Conservation (phyloP, 2,888 invertebrate genomes). For the Dysmachus trigonus region DNA sequence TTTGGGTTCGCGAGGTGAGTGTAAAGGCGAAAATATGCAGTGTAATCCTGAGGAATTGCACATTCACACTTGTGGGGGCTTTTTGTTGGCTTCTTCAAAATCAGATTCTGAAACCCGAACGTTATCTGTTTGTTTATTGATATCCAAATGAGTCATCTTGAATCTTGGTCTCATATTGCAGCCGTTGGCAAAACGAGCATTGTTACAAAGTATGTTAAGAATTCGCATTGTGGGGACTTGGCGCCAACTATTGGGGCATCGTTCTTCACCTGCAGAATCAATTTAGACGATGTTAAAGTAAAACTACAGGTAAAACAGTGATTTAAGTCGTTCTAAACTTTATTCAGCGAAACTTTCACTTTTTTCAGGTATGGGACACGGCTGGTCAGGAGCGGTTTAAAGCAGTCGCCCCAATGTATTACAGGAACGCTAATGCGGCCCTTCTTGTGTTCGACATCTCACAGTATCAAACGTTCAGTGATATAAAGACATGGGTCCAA, state of each 20-base stretch:
- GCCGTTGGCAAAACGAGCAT: conserved; percentile 93
- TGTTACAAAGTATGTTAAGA: conserved; percentile 82
- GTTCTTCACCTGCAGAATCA: conserved; percentile 86
- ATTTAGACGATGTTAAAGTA: conserved; percentile 74
- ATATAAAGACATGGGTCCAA: conserved; percentile 87
- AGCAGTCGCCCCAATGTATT: conserved; percentile 95
- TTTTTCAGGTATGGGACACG: conserved; percentile 64
- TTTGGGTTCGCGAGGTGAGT: conserved; percentile 80
- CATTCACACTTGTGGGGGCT: neutral
- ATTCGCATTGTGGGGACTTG: conserved; percentile 77
- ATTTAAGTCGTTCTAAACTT: neutral
- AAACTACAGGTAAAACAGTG: conserved; percentile 74
- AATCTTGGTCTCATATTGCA: conserved; percentile 58
- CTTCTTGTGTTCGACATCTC: conserved; percentile 88
- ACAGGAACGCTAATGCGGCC: conserved; percentile 90
- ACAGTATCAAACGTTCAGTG: conserved; percentile 75
- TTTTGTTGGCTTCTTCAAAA: neutral
- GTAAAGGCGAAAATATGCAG: neutral
- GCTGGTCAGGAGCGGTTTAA: conserved; percentile 70
- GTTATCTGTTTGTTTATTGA: neutral
- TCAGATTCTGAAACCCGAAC: neutral
- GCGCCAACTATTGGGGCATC: conserved; percentile 90
- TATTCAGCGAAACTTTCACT: conserved; percentile 5
- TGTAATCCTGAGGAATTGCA: neutral
- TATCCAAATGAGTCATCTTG: neutral